Evolutionary conservation across 1,140 invertebrate genomes (phyloP).

Genomic region (Procambarus clarkii): DNA sequence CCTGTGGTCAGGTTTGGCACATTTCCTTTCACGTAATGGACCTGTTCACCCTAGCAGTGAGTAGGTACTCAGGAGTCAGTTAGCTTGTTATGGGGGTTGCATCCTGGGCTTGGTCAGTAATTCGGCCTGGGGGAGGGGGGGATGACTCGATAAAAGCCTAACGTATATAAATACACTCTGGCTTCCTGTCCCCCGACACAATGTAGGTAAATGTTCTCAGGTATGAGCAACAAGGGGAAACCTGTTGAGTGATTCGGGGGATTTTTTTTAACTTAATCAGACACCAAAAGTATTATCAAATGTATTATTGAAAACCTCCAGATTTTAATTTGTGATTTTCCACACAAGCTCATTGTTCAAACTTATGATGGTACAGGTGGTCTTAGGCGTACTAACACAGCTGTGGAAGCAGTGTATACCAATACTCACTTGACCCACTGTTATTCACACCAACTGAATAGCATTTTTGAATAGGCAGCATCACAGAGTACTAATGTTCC

Average conservation of each 20-base stretch:
- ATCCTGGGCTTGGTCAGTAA: too few species aligned
- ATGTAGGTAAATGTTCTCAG: constrained; percentile 41
- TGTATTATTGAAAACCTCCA: constrained; percentile 72
- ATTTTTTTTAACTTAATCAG: constrained; percentile 46
- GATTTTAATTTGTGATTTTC: constrained; percentile 71
- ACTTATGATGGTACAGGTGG: constrained; percentile 74
- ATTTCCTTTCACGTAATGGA: too few species aligned
- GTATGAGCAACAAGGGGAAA: constrained; percentile 29
- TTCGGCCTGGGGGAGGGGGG: background rate
- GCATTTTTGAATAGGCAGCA: constrained; percentile 74
- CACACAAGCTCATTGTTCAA: constrained; percentile 74
- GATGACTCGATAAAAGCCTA: constrained; percentile 45
- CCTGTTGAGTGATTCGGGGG: constrained; percentile 51
- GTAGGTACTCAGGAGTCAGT: too few species aligned
- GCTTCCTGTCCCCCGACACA: background rate
- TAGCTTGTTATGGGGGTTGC: too few species aligned
- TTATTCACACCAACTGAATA: constrained; percentile 75
- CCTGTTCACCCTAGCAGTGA: too few species aligned
- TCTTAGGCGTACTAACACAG: constrained; percentile 73
- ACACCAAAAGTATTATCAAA: constrained; percentile 52
- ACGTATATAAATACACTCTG: background rate
- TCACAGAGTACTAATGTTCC: constrained; percentile 62
- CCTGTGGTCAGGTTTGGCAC: constrained; percentile 39
- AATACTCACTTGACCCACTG: constrained; percentile 75
- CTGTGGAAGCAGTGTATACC: constrained; percentile 73